Base-by-base conservation (phyloP, 2,113 vertebrate species). In the Megaleporinus macrocephalus region DNA sequence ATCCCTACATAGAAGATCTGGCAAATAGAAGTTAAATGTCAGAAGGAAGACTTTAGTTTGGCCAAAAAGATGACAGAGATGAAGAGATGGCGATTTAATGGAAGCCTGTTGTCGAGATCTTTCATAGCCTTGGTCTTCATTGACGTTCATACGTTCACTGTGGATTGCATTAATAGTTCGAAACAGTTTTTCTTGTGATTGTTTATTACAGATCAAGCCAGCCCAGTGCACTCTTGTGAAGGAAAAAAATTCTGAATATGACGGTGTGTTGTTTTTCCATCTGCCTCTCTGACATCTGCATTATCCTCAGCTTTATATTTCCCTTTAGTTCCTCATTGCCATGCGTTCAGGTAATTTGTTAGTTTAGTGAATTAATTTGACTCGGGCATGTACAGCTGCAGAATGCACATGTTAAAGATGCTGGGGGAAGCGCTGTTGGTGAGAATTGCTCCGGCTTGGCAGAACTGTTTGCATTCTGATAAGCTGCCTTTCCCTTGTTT, bases 401-500 rank as follows among this genome's bases (percentile, higher is more conserved):
- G 85, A 80, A 57, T 72, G 29, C 55, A 65, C 57, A 49, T 82
- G 44, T 79, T 84, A 78, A 86, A 75, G 70, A 72, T 27, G 78
- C 74, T 81, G 66, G 27, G 68, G 62, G 78, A 6, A 77, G 81
- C 62, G 44, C 12, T 0, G 74, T 20, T 18, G 66, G 59, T 20
- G 36, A 53, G 79, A 73, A 65, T 81, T 61, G 30, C 49, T 27
- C 44, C 24, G 15, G 68, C 82, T 81, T 73, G 20, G 36, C 57
- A 75, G 72, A 79, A 76, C 79, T 78, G 65, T 85, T 73, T 33
- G 72, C 33, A 76, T 81, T 85, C 57, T 78, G 79, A 82, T 74
- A 71, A 59, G 79, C 65, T 68, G 62, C 74, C 62, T 78, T 36
- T 24, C 70, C 51, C 65, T n/a, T 72, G 78, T 78, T 83, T 81